Evolutionary conservation across 1,140 invertebrate species (phyloP).

Genomic region (Drosophila seguyi): DNA sequence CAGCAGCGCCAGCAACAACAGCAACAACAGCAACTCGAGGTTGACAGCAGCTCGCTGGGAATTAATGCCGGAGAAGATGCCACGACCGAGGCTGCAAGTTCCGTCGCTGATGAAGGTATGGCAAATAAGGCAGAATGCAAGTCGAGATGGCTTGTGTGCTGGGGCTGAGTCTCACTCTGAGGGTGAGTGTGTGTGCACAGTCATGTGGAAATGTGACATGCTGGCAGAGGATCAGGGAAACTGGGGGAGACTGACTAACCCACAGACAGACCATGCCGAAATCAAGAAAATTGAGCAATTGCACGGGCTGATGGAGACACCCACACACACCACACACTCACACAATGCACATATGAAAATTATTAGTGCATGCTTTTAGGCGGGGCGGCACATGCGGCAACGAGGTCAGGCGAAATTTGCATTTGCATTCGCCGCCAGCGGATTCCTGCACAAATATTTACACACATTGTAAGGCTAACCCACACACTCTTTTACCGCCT

Average conservation of each 20-base stretch:
- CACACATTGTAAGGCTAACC: slow-evolving; percentile 65
- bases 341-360: slow-evolving; percentile 80
- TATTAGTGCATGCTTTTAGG: slow-evolving; percentile 80
- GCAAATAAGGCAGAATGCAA: slow-evolving; percentile 74
- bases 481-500: slow-evolving; percentile 29
- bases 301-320: slow-evolving; percentile 42
- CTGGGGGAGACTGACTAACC: slow-evolving; percentile 23
- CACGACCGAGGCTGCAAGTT: slow-evolving; percentile 62
- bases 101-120: slow-evolving; percentile 80
- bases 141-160: slow-evolving; percentile 29
- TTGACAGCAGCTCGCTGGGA: slow-evolving; percentile 73
- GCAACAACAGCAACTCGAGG: slow-evolving; percentile 45
- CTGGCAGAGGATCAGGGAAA: slow-evolving; percentile 29
- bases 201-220: slow-evolving; percentile 73
- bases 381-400: slow-evolving; percentile 63
- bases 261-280: slow-evolving; percentile 66
- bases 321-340: slow-evolving; percentile 10
- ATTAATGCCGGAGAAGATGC: slow-evolving; percentile 75
- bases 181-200: slow-evolving; percentile 39
- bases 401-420: slow-evolving; percentile 72
- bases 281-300: slow-evolving; percentile 82
- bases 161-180: background rate
- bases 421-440: slow-evolving; percentile 61
- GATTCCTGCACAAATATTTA: slow-evolving; percentile 65
- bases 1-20: slow-evolving; percentile 42